Evolutionary conservation across 2,113 vertebrate species (phyloP).

Genomic region (Etheostoma cragini): DNA sequence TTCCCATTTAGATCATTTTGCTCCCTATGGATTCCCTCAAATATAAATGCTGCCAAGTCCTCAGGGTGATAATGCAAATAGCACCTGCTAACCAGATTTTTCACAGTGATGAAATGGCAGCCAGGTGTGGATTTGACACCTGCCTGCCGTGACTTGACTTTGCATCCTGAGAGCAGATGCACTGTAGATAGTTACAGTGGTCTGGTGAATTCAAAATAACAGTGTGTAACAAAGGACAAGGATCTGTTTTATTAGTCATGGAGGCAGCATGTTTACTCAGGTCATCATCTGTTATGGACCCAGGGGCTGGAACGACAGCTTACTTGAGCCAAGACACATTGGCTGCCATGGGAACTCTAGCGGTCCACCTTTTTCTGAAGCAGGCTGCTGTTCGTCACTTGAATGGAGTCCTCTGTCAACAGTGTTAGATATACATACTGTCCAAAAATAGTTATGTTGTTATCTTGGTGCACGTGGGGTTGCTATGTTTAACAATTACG

Average conservation of each 20-base stretch:
- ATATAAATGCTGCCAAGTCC: slow-evolving; percentile 7
- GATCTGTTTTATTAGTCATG: slow-evolving; percentile 67
- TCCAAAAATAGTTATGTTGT: background rate
- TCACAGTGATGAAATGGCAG: slow-evolving; percentile 11
- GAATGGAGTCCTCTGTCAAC: background rate
- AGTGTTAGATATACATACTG: background rate
- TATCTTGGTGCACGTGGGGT: background rate
- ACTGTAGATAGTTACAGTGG: slow-evolving; percentile 7
- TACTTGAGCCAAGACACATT: slow-evolving; percentile 21
- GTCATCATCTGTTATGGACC: slow-evolving; percentile 42
- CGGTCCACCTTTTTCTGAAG: slow-evolving; percentile 21
- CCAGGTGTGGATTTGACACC: slow-evolving; percentile 30
- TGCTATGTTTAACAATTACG: background rate
- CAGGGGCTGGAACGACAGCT: slow-evolving; percentile 3
- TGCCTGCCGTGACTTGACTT: background rate
- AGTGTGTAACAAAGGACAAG: slow-evolving; percentile 13
- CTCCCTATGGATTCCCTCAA: background rate
- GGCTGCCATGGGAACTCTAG: slow-evolving; percentile 63
- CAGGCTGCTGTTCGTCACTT: slow-evolving; percentile 31
- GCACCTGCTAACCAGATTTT: background rate
- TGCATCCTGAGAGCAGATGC: background rate
- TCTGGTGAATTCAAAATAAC: slow-evolving; percentile 59
- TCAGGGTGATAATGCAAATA: background rate
- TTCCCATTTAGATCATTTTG: slow-evolving; percentile 11
- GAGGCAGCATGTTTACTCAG: slow-evolving; percentile 39